Evolutionary conservation across 1,140 invertebrate species (phyloP).

Genomic region (Anastatus disparis): DNA sequence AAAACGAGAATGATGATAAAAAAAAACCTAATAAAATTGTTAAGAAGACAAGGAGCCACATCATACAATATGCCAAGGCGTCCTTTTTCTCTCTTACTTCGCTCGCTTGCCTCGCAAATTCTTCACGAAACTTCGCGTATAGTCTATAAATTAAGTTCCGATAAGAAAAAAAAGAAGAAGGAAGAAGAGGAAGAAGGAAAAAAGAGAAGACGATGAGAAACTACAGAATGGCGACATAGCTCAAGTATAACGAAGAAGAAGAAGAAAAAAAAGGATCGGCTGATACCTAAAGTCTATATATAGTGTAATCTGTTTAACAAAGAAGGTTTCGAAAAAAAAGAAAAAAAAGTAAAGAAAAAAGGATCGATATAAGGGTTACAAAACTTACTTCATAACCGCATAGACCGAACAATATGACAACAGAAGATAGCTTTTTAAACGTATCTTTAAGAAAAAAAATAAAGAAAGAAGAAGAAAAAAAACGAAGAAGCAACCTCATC

Average conservation of each 20-base stretch:
- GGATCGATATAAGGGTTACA: constrained; percentile 25
- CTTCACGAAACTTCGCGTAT: constrained; percentile 13
- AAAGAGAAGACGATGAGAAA: background rate
- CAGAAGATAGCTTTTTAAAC: too few relatives aligned
- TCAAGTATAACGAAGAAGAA: background rate
- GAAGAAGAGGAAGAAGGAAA: background rate
- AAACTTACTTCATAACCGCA: constrained; percentile 29
- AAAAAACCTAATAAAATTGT: too few relatives aligned
- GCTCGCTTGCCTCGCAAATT: constrained; percentile 7
- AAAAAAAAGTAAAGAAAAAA: too few relatives aligned
- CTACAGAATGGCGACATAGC: too few relatives aligned
- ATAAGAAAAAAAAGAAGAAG: constrained; percentile 15
- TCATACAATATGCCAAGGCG: too few relatives aligned
- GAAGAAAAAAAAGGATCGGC: background rate
- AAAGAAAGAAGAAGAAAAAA: too few relatives aligned
- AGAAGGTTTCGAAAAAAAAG: constrained; percentile 23
- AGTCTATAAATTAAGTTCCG: constrained; percentile 32
- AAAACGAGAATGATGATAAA: too few relatives aligned
- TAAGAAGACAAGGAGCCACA: too few relatives aligned
- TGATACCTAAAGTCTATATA: constrained; percentile 3
- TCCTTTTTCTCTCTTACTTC: too few relatives aligned
- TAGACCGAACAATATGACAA: constrained; percentile 21
- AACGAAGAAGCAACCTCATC: background rate
- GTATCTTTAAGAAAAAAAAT: too few relatives aligned
- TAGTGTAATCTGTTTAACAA: constrained; percentile 26